Base-by-base conservation (phyloP, 2,797 vertebrate species). In the Myotis myotis region DNA sequence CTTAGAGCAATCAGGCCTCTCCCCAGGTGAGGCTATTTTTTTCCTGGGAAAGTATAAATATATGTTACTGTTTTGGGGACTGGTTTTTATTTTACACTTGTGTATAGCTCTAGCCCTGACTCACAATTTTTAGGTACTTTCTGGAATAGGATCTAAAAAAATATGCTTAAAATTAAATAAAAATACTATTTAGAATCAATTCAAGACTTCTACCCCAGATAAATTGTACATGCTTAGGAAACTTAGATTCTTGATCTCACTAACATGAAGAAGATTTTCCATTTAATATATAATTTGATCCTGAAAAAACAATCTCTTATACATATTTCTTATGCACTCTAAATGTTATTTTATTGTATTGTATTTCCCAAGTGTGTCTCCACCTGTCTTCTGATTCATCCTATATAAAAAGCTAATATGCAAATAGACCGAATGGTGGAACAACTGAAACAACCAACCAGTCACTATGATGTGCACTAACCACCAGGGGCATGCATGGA, bases 31-130 rank as follows among this genome's bases (percentile, higher is more conserved):
- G 10, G 17, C 1, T 82, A 20, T 91, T 85, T 36, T 71, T 57
- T 41, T 33, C 60, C 3, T 78, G 83, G 55, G 79, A 95, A 92
- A 94, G 93, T 44, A 60, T 82, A 38, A 91, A 89, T 92, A 70
- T 84, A 94, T 76, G 96, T 94, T 36, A 44, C 12, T 95, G 86
- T 16, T 93, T 93, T 33, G 15, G 38, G 25, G 51, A 83, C 74
- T 93, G 76, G 83, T 88, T 95, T 96, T 97, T 95, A 97, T 89
- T 95, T 94, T 91, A 72, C 55, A 3, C 22, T 92, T 92, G 49
- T 80, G 76, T 8, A 30, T 1, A 88, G 25, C 17, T 89, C n/a
- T 88, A 68, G 12, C 9, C 5, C n/a, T 68, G 71, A 89, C 36
- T 84, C 20, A 70, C 23, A 44, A 71, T 71, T 86, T 90, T 85